Percentiles rank a stretch among this genome's conserved stretches.
Evolutionary conservation across 2,113 vertebrate genomes (phyloP).

Genomic region (Ascaphus truei): DNA sequence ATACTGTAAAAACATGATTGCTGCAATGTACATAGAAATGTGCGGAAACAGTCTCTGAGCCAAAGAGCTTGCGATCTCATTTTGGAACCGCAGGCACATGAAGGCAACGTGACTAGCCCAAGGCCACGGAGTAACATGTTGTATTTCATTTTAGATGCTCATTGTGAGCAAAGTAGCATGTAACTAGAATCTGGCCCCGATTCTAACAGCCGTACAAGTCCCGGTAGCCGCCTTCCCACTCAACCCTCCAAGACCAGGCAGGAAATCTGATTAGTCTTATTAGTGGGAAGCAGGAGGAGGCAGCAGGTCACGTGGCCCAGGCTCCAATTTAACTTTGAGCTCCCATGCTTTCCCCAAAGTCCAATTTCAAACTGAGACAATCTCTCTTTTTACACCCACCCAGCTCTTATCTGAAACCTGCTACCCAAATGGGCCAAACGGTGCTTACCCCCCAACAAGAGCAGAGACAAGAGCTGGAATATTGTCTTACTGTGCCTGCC

Average conservation of each 20-base stretch:
- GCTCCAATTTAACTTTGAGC: neutral
- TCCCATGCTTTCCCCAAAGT: neutral
- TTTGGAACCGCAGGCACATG: no score
- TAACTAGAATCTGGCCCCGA: neutral
- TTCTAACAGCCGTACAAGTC: neutral
- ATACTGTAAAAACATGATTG: no score
- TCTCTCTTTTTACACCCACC: neutral
- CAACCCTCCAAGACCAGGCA: conserved; percentile 1
- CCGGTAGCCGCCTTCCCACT: neutral
- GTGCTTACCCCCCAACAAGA: neutral
- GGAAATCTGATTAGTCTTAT: neutral
- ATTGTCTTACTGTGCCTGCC: no score
- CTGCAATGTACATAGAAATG: no score
- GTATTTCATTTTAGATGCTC: no score
- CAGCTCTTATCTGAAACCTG: neutral
- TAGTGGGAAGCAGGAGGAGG: neutral
- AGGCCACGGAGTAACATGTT: no score
- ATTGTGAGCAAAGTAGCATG: no score
- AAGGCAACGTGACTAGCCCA: no score
- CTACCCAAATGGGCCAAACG: neutral
- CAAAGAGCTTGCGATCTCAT: no score
- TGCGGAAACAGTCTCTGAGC: no score
- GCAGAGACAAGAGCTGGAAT: no score
- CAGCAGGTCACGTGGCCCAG: no score
- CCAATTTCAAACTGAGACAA: fast-evolving